Evolutionary conservation across 2,113 vertebrate genomes (phyloP), one percentile per base, ranked within the genome.

Genomic region (Pangasianodon hypophthalmus): DNA sequence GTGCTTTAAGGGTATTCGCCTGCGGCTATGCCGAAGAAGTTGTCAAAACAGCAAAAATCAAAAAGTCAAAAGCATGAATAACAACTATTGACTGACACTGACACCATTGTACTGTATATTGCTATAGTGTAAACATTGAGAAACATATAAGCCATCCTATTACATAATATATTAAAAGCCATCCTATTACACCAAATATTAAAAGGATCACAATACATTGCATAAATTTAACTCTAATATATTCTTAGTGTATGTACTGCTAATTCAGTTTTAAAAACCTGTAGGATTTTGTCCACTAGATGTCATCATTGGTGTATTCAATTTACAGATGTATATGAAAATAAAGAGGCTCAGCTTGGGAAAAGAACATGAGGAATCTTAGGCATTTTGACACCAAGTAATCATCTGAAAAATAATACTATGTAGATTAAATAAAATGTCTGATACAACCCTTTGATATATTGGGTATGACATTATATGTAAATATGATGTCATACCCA

Each of bases 211-310:
- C 9, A 41, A 32, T 19, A 19, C 19, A 41, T 73, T 29, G 32
- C 19, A 48, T 4, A 48, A 1, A 37, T 71, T 71, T 44, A 75
- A 75, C 37, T 8, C 6, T 62, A 21, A 62, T 62, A 19, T 26
- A 24, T 77, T 77, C 19, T 77, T 41, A 24, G 73, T 46, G 21
- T 77, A 77, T 73, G 37, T 73, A 19, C 37, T 52, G 50, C 48
- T 50, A 26, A 52, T 2, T 54, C 48, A 69, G 69, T 54, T 64
- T 64, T 18, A 67, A 69, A 21, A 46, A 2, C 21, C 26, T 48
- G 73, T 77, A 77, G 24, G 44, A 5, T 26, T 84, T 56, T 84
- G 29, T 48, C 88, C 88, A 85, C 88, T 89, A 89, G 88, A 85
- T 75, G 88, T 85, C 88, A 85, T 19, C 37, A 85, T 77, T 60